Evolutionary conservation across 2,113 vertebrate genomes (phyloP).

Genomic region (Sapajus apella): DNA sequence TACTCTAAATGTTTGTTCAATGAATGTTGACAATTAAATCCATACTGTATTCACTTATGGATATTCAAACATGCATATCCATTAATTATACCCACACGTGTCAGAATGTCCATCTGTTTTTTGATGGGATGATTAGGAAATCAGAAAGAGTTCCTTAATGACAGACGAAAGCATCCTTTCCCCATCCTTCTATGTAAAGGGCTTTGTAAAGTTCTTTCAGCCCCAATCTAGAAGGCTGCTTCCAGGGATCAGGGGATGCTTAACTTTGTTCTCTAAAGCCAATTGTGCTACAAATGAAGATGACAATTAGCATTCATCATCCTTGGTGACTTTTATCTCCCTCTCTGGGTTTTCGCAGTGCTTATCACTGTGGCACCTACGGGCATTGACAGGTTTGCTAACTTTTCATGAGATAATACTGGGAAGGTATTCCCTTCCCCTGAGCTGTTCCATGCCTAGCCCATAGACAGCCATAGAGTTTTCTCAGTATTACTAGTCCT

Average conservation of each 20-base stretch:
- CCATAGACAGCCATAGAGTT: background rate
- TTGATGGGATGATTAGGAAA: conserved; percentile 52
- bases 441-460: background rate
- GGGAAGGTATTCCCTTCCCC: background rate
- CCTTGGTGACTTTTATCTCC: conserved; percentile 60
- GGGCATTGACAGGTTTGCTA: background rate
- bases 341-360: conserved; percentile 40
- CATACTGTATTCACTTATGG: conserved; percentile 59
- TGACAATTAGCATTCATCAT: conserved; percentile 61
- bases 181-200: conserved; percentile 16
- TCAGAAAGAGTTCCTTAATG: conserved; percentile 30
- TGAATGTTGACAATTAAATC: conserved; percentile 70
- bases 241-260: conserved; percentile 29
- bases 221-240: background rate
- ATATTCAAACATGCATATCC: conserved; percentile 43
- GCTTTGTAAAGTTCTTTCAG: conserved; percentile 35
- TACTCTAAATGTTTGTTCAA: conserved; percentile 50
- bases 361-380: conserved; percentile 37
- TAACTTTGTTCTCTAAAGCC: conserved; percentile 61
- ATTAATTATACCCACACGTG: conserved; percentile 44
- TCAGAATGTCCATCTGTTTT: conserved; percentile 54
- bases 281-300: conserved; percentile 64
- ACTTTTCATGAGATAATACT: conserved; percentile 21
- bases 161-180: background rate
- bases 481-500: background rate